Evolutionary conservation across 2,888 invertebrate species (phyloP), one percentile per base, ranked within the genome.

Genomic region (Pimpla rufipes): DNA sequence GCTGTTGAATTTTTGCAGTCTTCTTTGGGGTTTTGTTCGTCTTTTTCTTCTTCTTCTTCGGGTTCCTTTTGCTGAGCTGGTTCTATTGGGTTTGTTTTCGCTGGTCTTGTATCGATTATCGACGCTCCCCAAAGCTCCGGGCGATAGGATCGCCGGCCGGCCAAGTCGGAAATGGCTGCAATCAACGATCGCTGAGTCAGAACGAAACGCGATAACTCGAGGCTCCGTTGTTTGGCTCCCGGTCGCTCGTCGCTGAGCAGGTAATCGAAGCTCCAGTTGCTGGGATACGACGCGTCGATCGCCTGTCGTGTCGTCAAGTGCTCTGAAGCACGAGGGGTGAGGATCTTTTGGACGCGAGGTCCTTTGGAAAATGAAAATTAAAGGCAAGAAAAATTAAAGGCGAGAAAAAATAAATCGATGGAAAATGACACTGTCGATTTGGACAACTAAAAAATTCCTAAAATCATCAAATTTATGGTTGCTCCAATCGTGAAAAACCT

Each of bases 91-190:
- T n/a, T n/a, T n/a, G n/a, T 29, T 29, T 5, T 29, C 29, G 3
- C 11, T 52, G 0, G 52, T 21, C 11, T 23, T 23, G 21, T 79
- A 79, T 79, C 67, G 79, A 79, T 79, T 67, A 71, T 73, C 79
- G 55, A 42, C 35, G 8, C 52, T 8, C 45, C 40, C 45, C 10
- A 37, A 35, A 11, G 10, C 11, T 21, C n/a, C 21, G 55, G 10
- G 21, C 62, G 79, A 70, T 83, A 83, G 59, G 52, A 79, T 83
- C 74, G 18, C 40, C 74, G 18, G 66, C 47, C 70, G 75, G 79
- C 64, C 55, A 79, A 42, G 70, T 50, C 47, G 79, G 16, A 71
- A 81, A 78, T 78, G 68, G 10, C 73, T 70, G 23, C 67, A 84
- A 76, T 68, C 59, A 55, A 11, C 57, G 71, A 11, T 52, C 62